Conservation (phyloP, 1,140 invertebrate species). For the Anastrepha obliqua region DNA sequence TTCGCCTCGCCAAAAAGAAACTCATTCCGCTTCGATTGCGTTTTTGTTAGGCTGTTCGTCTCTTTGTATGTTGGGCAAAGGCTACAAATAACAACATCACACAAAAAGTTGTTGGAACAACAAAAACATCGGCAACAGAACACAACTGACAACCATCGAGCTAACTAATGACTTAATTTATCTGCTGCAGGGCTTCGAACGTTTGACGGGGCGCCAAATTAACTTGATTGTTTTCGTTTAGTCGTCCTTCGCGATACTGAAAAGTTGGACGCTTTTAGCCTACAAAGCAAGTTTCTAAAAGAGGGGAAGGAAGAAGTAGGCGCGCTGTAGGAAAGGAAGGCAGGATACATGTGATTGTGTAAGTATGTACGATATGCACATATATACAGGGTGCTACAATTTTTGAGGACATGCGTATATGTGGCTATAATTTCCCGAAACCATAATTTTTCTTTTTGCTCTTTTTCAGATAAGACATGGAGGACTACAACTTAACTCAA, state of each 20-base stretch:
- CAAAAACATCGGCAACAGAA: neutral
- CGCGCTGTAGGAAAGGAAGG: neutral
- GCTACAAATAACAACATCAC: neutral
- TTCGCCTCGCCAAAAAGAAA: neutral
- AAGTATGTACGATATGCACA: neutral
- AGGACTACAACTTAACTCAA: too few species aligned
- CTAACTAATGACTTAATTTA: conserved; percentile 74
- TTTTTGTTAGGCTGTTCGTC: conserved; percentile 1
- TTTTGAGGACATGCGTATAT: too few species aligned
- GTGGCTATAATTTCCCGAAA: too few species aligned
- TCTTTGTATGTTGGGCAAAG: neutral
- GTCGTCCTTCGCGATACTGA: neutral
- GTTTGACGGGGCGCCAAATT: conserved; percentile 69
- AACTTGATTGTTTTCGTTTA: conserved; percentile 62
- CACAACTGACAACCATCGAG: conserved; percentile 20
- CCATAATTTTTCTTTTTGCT: too few species aligned
- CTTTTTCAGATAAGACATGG: too few species aligned
- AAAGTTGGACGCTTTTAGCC: neutral
- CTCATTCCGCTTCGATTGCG: neutral
- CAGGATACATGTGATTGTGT: neutral
- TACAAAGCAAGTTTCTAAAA: neutral
- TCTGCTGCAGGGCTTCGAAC: conserved; percentile 72
- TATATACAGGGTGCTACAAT: too few species aligned
- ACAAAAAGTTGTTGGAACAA: conserved; percentile 21
- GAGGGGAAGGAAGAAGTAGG: neutral